Conservation (phyloP, 2,888 invertebrate genomes). For the Amphipoea oculea region DNA sequence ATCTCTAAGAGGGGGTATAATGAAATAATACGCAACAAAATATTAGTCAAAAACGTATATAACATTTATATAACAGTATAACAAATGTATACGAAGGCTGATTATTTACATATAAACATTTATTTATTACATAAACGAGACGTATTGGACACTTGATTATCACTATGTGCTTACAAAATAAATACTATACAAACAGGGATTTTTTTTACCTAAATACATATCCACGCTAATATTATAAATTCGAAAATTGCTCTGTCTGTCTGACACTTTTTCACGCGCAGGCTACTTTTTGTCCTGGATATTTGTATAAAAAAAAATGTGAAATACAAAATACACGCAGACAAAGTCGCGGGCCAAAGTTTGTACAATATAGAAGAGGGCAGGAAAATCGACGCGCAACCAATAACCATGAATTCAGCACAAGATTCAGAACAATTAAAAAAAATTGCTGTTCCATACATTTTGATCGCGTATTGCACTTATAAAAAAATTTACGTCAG, state of each 20-base stretch:
- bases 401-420: no score
- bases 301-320: background rate
- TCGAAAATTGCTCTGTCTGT: background rate
- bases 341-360: background rate
- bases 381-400: no score
- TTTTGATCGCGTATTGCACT: no score
- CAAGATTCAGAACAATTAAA: no score
- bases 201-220: background rate
- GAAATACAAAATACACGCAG: background rate
- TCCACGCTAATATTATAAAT: background rate
- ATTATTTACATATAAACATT: constrained; percentile 50
- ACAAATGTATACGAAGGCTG: constrained; percentile 46
- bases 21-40: constrained; percentile 38
- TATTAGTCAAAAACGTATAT: constrained; percentile 40
- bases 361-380: background rate
- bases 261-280: background rate
- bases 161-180: constrained; percentile 49
- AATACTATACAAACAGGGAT: constrained; percentile 3
- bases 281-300: background rate
- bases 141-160: constrained; percentile 9
- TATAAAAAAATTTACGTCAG: no score
- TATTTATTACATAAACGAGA: constrained; percentile 39
- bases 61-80: constrained; percentile 44
- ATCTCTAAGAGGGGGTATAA: background rate
- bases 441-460: no score